Evolutionary conservation across 2,888 invertebrate genomes (phyloP), one percentile per base, ranked within the genome.

Genomic region (Calliphora vomitoria): DNA sequence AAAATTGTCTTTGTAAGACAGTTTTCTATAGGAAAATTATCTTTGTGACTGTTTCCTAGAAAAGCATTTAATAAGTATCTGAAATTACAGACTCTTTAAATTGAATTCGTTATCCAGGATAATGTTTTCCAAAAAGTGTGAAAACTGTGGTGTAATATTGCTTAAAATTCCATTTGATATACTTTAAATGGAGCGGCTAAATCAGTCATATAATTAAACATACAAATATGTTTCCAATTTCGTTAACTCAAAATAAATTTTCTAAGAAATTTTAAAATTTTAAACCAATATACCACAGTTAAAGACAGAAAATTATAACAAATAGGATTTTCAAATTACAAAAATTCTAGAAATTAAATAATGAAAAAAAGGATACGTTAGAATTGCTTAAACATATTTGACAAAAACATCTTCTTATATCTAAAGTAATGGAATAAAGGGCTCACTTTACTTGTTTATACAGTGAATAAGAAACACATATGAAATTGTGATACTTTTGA

Each of bases 241-340:
- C 8, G 0, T 35, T 47, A 11, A n/a, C 11, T 47, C 4, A 8
- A n/a, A 55, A 8, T 1, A 25, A 78, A 79, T 47, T 68, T 79
- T 79, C 84, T 38, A 38, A 11, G 68, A 75, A 64, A 4, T 18
- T 25, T 41, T 3, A 31, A 8, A 79, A 75, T 69, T 44, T 50
- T 25, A 87, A 90, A 83, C 90, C 90, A 90, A 89, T 89, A 89
- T 86, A 81, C 74, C 62, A 75, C 86, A 89, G 89, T 86, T 85
- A 85, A 89, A 50, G 8, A 79, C 10, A 25, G n/a, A 47, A 68
- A 89, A 88, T 89, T 87, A 89, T 88, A 86, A 87, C 66, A 84
- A 72, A 82, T 75, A 58, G 10, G 25, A 83, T 72, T 71, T 68
- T 87, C 64, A 80, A 74, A 86, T 78, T 62, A 74, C 80, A 72